phyloP scores from a whole-genome alignment of 2,797 vertebrate species.

The Morus bassanus region DNA sequence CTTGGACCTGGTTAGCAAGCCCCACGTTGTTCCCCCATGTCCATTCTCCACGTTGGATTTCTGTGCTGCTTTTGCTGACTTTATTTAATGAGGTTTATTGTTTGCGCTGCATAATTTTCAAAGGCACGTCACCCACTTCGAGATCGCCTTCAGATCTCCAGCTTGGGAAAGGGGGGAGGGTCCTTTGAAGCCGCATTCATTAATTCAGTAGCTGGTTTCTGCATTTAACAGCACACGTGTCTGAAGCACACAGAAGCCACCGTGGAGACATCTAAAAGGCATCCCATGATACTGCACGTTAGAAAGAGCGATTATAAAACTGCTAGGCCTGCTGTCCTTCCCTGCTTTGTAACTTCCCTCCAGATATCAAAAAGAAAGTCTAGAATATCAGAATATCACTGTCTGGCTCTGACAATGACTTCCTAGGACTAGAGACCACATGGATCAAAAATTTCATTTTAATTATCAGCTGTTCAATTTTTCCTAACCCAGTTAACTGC shows the following conservation, averaged over 20 bases:
- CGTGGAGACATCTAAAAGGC: slow-evolving; percentile 70
- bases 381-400: slow-evolving; percentile 71
- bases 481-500: neutral
- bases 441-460: slow-evolving; percentile 64
- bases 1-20: neutral
- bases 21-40: rapidly evolving
- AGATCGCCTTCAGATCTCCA: slow-evolving; percentile 74
- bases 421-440: slow-evolving; percentile 60
- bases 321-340: slow-evolving; percentile 47
- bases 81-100: slow-evolving; percentile 75
- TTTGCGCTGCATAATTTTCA: slow-evolving; percentile 75
- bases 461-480: slow-evolving; percentile 57
- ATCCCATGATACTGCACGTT: slow-evolving; percentile 66
- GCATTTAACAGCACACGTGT: slow-evolving; percentile 67
- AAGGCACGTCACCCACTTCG: slow-evolving; percentile 70
- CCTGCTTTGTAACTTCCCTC: slow-evolving; percentile 65
- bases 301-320: slow-evolving; percentile 67
- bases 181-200: slow-evolving; percentile 77
- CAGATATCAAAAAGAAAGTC: slow-evolving; percentile 47
- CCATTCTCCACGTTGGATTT: neutral
- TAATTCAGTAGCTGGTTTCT: slow-evolving; percentile 72
- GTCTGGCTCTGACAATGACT: slow-evolving; percentile 71
- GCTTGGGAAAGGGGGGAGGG: slow-evolving; percentile 61
- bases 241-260: slow-evolving; percentile 73
- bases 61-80: slow-evolving; percentile 52